A percentile compares a stretch with the other conserved stretches of the same genome.
These are phyloP conservation scores for Rhyacophila brunnea DNA, from an alignment of 1,140 invertebrate species.

Conservation along the genomic window DNA sequence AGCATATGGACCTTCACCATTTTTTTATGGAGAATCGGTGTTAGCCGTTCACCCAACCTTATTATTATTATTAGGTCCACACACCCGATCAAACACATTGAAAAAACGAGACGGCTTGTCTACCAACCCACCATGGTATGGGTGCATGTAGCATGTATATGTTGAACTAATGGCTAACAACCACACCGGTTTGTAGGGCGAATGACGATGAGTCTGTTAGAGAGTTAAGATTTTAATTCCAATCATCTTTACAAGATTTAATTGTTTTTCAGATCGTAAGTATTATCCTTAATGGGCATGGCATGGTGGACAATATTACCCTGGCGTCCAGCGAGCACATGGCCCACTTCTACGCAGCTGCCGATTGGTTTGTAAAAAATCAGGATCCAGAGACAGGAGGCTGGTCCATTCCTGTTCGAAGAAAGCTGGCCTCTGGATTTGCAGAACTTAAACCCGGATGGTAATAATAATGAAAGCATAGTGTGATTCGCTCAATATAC, in stretches of 20 bases:
- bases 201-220: neutral
- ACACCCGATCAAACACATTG: no score
- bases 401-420: slow-evolving; percentile 84
- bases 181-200: neutral
- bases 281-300: slow-evolving; percentile 72
- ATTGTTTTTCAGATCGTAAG: slow-evolving; percentile 52
- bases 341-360: slow-evolving; percentile 88
- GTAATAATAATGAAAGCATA: slow-evolving; percentile 45
- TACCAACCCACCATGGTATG: no score
- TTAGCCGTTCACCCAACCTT: no score
- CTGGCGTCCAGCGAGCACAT: slow-evolving; percentile 81
- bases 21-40: no score
- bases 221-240: no score
- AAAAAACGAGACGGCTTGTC: no score
- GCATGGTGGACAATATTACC: slow-evolving; percentile 79
- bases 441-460: slow-evolving; percentile 81
- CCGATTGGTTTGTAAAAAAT: slow-evolving; percentile 88
- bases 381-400: slow-evolving; percentile 81
- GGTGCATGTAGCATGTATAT: no score
- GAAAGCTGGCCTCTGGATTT: slow-evolving; percentile 75
- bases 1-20: no score
- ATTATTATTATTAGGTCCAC: no score
- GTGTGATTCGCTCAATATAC: no score
- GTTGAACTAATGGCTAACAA: no score
- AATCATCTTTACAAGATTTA: no score